Evolutionary conservation across 2,797 vertebrate genomes (phyloP), one percentile per base, ranked within the genome.

Genomic region (Xiphophorus birchmanni): DNA sequence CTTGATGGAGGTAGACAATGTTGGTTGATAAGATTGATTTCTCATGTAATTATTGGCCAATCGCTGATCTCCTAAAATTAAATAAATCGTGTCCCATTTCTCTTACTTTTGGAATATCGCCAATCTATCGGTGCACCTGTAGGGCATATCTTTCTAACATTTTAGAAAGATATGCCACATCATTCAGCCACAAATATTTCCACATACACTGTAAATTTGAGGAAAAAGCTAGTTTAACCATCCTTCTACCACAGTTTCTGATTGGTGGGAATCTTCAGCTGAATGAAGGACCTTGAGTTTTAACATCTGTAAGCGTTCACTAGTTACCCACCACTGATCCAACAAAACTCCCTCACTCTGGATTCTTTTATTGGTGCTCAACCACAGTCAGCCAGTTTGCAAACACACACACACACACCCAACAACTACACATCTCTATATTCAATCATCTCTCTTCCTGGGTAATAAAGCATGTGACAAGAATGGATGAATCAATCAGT

Each of bases 401-500:
- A n/a, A 32, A 26, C 60, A 67, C 63, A 37, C 35, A 11, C 32
- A 23, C 60, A 35, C 29, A 17, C 29, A 65, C 32, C 23, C 52
- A 54, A 48, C 54, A 40, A 52, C 50, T 65, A 58, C 47, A 72
- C 69, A 79, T 81, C 76, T 87, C 87, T 85, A 89, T 85, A 87
- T 85, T 84, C 76, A 75, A 79, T 82, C 86, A 89, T 93, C 89
- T 82, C 90, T 90, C 81, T 89, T 76, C 75, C 78, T 82, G 84
- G 76, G 81, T 92, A 93, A 90, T 71, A 90, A 88, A 92, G 85
- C 86, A 80, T 86, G 83, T 85, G 85, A 89, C 80, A 79, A 75
- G 77, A 92, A 83, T 82, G 76, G 85, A 90, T 89, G 71, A 87
- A 92, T 92, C 90, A 91, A 87, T 93, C 89, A 90, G 81, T 76